Base-by-base conservation (phyloP, 1,140 invertebrate species). In the Ips typographus region DNA sequence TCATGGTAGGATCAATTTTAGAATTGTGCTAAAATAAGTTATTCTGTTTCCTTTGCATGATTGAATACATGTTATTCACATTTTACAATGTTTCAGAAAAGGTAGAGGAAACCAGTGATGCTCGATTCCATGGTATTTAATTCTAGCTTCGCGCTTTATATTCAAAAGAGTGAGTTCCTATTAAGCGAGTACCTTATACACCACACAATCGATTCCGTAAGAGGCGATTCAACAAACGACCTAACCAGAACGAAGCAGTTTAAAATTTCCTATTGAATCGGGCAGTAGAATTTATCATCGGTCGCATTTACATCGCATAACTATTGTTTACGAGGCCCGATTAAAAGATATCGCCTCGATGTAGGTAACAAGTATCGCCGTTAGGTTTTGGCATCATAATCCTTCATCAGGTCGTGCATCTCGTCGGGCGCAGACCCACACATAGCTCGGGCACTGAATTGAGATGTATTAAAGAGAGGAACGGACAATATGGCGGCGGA, bases 381-480 rank as follows among this genome's bases (percentile, higher is more conserved):
- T 71, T 71, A 71, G 43, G 44, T 68, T 68, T 60, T 42, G 57
- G 64, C 68, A 70, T 70, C 68, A 70, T 68, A 68, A 71, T 71
- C 70, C 65, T 71, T 71, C 70, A 71, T 64, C 70, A 1, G 66
- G 44, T 71, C 70, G 70, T 71, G 70, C 65, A 63, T 62, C 57
- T 60, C 65, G 40, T 7, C 40, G 37, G 38, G 55, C 56, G 3
- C 51, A 71, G 65, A 61, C 70, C 51, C 70, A 71, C 70, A 71
- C 60, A 59, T 69, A 38, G 66, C 40, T 22, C 68, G 40, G 55
- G 42, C 52, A 42, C 65, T 62, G 67, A 72, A 72, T 72, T 72
- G 71, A 72, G 71, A 70, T 68, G 71, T 72, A 70, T 70, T 65
- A 70, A 71, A 71, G 60, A 71, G 70, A 65, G 66, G 65, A 72